Evolutionary conservation across 2,888 invertebrate species (phyloP).

Genomic region (Caenorhabditis auriculariae): DNA sequence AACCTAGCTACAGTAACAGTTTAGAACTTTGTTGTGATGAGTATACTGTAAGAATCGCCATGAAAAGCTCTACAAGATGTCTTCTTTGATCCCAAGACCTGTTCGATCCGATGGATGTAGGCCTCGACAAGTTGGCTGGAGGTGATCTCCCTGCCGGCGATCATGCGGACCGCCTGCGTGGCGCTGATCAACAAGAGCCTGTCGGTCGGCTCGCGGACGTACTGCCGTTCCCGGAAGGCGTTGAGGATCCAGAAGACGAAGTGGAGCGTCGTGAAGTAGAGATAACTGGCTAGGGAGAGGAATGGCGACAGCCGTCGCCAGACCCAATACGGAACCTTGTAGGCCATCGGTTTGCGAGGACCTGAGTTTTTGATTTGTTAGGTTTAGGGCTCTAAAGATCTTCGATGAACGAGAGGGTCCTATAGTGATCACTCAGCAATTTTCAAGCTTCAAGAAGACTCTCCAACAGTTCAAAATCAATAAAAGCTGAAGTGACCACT

Average conservation of each 20-base stretch:
- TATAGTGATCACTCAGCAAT: too few relatives aligned
- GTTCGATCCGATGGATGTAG: conserved; percentile 55
- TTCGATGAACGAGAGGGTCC: too few relatives aligned
- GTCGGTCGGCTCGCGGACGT: conserved; percentile 62
- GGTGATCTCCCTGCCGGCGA: conserved; percentile 62
- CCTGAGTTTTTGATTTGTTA: too few relatives aligned
- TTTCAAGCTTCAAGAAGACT: too few relatives aligned
- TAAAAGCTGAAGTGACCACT: too few relatives aligned
- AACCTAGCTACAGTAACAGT: too few relatives aligned
- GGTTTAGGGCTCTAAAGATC: too few relatives aligned
- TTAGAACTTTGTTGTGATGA: too few relatives aligned
- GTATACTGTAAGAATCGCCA: neutral
- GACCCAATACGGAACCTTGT: too few relatives aligned
- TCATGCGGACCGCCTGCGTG: conserved; percentile 62
- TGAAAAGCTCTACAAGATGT: neutral
- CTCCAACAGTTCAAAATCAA: too few relatives aligned
- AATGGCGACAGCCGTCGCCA: too few relatives aligned
- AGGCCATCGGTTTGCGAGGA: too few relatives aligned
- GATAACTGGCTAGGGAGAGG: neutral
- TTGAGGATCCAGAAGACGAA: conserved; percentile 30
- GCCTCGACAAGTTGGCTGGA: conserved; percentile 46
- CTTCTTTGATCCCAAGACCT: conserved; percentile 8
- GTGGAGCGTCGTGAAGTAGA: conserved; percentile 26
- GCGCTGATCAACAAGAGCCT: conserved; percentile 64
- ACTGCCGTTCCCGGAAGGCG: conserved; percentile 21